Percentiles rank a stretch among this genome's conserved stretches.
These are phyloP conservation scores for Eucera pruinosa DNA, from an alignment of 2,888 invertebrate genomes.

Conservation along the genomic window DNA sequence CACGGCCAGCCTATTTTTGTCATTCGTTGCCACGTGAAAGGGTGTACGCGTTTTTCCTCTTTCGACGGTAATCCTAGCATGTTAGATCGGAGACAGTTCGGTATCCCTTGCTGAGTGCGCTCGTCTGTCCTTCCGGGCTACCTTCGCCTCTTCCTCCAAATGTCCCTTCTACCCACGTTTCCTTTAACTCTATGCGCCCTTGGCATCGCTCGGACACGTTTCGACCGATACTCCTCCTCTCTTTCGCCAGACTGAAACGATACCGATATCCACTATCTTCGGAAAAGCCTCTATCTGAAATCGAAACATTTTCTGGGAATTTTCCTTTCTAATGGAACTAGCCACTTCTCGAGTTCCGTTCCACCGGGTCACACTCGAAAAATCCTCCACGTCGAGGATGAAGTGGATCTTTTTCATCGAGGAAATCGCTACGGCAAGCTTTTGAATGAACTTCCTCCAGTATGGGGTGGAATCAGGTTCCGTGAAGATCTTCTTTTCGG, in stretches of 20 bases:
- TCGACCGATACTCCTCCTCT: slow-evolving; percentile 15
- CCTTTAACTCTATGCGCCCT: too few relatives aligned
- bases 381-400: slow-evolving; percentile 46
- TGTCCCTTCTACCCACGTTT: slow-evolving; percentile 48
- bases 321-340: slow-evolving; percentile 69
- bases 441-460: slow-evolving; percentile 19
- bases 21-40: slow-evolving; percentile 69
- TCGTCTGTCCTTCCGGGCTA: slow-evolving; percentile 73
- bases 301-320: slow-evolving; percentile 69
- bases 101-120: slow-evolving; percentile 76
- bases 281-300: slow-evolving; percentile 54
- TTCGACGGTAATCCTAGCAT: slow-evolving; percentile 74
- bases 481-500: neutral
- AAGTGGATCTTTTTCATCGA: slow-evolving; percentile 44
- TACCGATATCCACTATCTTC: slow-evolving; percentile 60
- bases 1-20: slow-evolving; percentile 63
- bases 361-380: slow-evolving; percentile 37
- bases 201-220: slow-evolving; percentile 28
- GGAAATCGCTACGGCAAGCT: slow-evolving; percentile 12
- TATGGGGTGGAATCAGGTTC: neutral
- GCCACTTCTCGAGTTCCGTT: slow-evolving; percentile 8
- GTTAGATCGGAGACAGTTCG: slow-evolving; percentile 74
- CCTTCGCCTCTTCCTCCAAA: slow-evolving; percentile 59
- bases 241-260: slow-evolving; percentile 26
- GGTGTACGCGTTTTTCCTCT: slow-evolving; percentile 75